Conservation (phyloP, 2,888 invertebrate species). For the Acronicta aceris region DNA sequence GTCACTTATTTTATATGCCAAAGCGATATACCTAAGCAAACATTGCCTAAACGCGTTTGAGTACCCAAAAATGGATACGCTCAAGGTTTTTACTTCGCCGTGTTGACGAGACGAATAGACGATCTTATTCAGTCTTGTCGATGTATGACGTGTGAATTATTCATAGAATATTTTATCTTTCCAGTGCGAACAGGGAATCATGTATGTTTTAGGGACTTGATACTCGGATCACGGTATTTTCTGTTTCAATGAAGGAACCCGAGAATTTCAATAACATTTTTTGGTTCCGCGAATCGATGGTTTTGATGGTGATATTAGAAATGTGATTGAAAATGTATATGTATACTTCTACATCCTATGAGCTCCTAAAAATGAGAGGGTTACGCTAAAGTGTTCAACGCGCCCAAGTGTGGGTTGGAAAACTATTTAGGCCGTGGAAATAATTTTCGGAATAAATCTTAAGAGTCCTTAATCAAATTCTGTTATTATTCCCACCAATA, state of each 20-base stretch:
- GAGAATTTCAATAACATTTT: constrained; percentile 47
- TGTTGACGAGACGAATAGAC: constrained; percentile 61
- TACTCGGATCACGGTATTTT: constrained; percentile 65
- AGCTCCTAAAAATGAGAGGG: no score
- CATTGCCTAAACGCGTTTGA: constrained; percentile 47
- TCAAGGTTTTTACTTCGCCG: constrained; percentile 42
- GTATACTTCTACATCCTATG: not conserved
- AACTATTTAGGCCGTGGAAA: no score
- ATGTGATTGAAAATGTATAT: not conserved
- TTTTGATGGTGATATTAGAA: not conserved
- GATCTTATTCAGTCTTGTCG: constrained; percentile 74
- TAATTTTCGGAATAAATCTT: no score
- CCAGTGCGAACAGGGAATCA: constrained; percentile 71
- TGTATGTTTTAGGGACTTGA: constrained; percentile 72
- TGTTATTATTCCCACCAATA: no score
- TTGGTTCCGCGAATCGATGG: constrained; percentile 16
- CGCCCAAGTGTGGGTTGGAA: no score
- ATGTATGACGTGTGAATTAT: constrained; percentile 82
- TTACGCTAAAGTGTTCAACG: no score
- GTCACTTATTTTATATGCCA: constrained; percentile 13
- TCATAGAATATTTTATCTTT: constrained; percentile 84
- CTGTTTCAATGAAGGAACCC: constrained; percentile 47
- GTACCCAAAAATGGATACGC: constrained; percentile 39
- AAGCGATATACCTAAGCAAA: constrained; percentile 35
- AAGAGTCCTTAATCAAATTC: no score